These are phyloP conservation scores for Poecilia gillii DNA, from an alignment of 2,797 vertebrate genomes.

Conservation along the genomic window DNA sequence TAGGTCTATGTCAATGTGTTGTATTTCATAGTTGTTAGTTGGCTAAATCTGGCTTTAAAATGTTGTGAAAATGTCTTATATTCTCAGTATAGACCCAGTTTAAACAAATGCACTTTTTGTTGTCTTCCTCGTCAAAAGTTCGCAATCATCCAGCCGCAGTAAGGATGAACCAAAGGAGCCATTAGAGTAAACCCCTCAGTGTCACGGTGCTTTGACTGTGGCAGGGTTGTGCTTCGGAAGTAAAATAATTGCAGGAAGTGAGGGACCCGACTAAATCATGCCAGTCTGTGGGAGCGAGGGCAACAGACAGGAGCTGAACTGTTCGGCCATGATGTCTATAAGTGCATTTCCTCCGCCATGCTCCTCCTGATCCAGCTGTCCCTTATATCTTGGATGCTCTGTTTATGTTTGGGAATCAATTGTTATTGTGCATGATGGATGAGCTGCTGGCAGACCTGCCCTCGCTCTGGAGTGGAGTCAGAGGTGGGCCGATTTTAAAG, in stretches of 20 bases:
- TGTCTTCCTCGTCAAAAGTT: constrained; percentile 43
- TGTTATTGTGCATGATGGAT: constrained; percentile 85
- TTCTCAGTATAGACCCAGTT: neutral
- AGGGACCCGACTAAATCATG: constrained; percentile 78
- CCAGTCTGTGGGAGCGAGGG: constrained; percentile 68
- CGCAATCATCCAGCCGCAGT: constrained; percentile 47
- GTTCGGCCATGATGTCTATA: constrained; percentile 75
- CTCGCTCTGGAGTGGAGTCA: constrained; percentile 75
- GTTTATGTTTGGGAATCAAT: constrained; percentile 84
- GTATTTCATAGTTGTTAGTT: neutral
- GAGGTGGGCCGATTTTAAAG: constrained; percentile 83
- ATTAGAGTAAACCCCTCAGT: constrained; percentile 67
- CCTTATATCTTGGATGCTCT: constrained; percentile 84
- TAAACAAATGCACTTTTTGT: neutral
- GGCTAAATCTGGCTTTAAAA: neutral
- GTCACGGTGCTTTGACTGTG: constrained; percentile 67
- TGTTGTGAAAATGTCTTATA: neutral
- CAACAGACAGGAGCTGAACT: constrained; percentile 76
- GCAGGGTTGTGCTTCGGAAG: constrained; percentile 78
- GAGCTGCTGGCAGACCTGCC: constrained; percentile 80
- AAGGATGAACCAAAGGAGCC: constrained; percentile 62
- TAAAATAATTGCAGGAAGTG: constrained; percentile 82
- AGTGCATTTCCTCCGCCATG: constrained; percentile 74
- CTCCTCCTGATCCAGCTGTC: constrained; percentile 73
- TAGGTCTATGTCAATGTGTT: neutral